Base-by-base conservation (phyloP, 2,888 invertebrate genomes). In the Rotaria socialis region DNA sequence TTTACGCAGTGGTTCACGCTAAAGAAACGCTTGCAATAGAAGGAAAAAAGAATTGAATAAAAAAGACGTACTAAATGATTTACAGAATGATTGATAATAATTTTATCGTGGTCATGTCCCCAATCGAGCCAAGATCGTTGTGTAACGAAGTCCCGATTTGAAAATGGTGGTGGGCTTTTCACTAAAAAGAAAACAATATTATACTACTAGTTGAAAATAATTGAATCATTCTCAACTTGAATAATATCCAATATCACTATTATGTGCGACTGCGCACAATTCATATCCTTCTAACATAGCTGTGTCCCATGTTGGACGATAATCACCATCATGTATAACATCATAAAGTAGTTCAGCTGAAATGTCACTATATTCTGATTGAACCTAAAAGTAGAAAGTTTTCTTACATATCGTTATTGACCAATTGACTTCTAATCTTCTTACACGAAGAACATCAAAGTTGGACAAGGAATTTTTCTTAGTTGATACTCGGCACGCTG, bases 171-270 rank as follows among this genome's bases (percentile, higher is more conserved):
- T 74, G 95, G 95, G 90, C 95, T 95, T 85, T 95, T 94, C 93
- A 95, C 67, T 67, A 67, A 14, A 67, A 67, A 67, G 19, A 41
- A 67, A 67, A 67, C 5, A 41, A 4, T 35, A 67, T 41, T 1
- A 35, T 67, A 16, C 3, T 67, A 67, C 16, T 52, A 52, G 14
- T 52, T 52, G 6, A 27, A 19, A 35, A 16, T 19, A 16, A 67
- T 35, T 67, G 5, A 10, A 60, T 60, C 16, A 2, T 19, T 67
- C 19, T 27, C 4, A 41, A 67, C 67, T 95, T 88, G 96, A 94
- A 92, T 96, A 96, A 91, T 96, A 96, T 80, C 96, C 95, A 88
- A 96, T 94, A 91, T 96, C 96, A 90, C 96, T 96, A 92, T 96
- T 96, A 50, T 95, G 95, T 92, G 96, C 96, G 90, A 96, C 93